Percentiles rank a stretch among this genome's conserved stretches.
Conservation (phyloP, 30 jellyfish, hydroid and myxozoan genomes). For the Turritopsis rubra region DNA sequence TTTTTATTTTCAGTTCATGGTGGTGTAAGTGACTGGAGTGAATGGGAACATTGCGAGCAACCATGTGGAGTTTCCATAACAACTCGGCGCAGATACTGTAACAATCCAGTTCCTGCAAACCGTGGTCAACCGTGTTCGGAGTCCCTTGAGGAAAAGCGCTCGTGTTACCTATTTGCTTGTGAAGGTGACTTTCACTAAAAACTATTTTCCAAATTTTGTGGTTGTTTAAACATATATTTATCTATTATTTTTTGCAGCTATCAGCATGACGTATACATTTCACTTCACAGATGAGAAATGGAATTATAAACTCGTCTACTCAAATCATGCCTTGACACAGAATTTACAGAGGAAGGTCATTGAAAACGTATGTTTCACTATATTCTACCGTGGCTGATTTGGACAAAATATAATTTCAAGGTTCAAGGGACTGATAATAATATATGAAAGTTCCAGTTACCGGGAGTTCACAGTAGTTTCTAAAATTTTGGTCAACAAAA, state of each 20-base stretch:
- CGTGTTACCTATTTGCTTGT: slow-evolving; percentile 38
- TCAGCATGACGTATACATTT: slow-evolving; percentile 1
- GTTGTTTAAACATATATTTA: too few relatives aligned
- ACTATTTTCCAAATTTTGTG: neutral
- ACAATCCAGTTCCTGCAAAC: slow-evolving; percentile 58
- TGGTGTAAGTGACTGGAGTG: slow-evolving; percentile 62
- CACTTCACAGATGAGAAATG: slow-evolving; percentile 8
- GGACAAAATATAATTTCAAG: too few relatives aligned
- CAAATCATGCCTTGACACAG: neutral
- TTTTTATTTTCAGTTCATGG: slow-evolving; percentile 46
- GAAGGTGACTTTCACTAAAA: slow-evolving; percentile 15
- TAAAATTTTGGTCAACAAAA: too few relatives aligned
- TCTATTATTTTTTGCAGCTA: neutral
- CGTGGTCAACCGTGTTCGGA: slow-evolving; percentile 51
- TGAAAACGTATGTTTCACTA: neutral
- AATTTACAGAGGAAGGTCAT: neutral
- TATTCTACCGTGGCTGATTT: too few relatives aligned
- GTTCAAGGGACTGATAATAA: too few relatives aligned
- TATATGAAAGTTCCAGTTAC: too few relatives aligned
- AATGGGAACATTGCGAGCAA: slow-evolving; percentile 38
- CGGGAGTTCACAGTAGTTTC: too few relatives aligned
- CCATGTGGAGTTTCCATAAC: slow-evolving; percentile 64
- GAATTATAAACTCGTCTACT: slow-evolving; percentile 7
- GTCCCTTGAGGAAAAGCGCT: neutral
- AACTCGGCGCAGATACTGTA: slow-evolving; percentile 48